Evolutionary conservation across 2,113 vertebrate species (phyloP), one percentile per base, ranked within the genome.

Genomic region (Syrmaticus mikado): DNA sequence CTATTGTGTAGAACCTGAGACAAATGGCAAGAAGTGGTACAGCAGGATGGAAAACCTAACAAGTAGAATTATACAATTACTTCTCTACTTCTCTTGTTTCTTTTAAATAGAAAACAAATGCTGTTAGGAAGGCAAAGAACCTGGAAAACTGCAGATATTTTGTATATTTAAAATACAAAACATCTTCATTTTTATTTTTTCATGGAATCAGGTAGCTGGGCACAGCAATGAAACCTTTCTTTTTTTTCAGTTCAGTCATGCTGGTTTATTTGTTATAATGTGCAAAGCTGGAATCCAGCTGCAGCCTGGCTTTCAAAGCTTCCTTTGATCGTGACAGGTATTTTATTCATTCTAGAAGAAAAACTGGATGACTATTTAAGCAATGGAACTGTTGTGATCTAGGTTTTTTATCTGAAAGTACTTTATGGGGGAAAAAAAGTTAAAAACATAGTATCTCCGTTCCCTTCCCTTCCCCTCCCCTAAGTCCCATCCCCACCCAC

Each of bases 221-320:
- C 88, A 52, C 73, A 48, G 70, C 61, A 62, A 72, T 50, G 41
- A 91, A 91, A 32, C 65, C 68, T 60, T 72, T 11, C 0, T 7
- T 90, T 77, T 90, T 73, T 90, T 60, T 53, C 53, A 2, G 1
- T 40, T 36, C 38, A 38, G 28, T 55, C 83, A n/a, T 2, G 1
- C 6, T 79, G 5, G 30, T 85, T 82, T 65, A 77, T 16, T 55
- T 91, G 24, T 21, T 41, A 75, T 20, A 57, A 41, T 60, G 34
- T 11, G 14, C 74, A 74, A 94, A 74, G 4, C 48, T 61, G n/a
- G 65, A 94, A 91, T 16, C 2, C 34, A 75, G 60, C 57, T 87
- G 24, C 43, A 71, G 28, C 5, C 36, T 83, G 46, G 14, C 34
- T 95, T 92, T 94, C 50, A 87, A 94, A 94, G 10, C 22, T 82